Conservation (phyloP, 2,888 invertebrate genomes). For the Drosophila ochracea region DNA sequence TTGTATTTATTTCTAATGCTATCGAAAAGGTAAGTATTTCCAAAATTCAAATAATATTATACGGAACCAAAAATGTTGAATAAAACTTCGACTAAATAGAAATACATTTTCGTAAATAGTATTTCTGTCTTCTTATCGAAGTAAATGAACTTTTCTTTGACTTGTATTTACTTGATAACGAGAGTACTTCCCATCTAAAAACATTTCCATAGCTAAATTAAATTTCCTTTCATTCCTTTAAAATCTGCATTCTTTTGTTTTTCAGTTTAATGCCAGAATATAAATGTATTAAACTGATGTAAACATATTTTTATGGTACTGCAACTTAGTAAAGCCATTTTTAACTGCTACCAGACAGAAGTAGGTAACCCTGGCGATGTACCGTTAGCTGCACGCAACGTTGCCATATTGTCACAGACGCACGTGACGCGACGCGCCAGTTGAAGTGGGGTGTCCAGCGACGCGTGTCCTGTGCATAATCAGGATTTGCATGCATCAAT, state of each 20-base stretch:
- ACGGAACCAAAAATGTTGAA: neutral
- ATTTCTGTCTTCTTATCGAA: neutral
- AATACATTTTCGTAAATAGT: neutral
- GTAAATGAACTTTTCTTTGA: neutral
- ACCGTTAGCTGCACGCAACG: constrained; percentile 45
- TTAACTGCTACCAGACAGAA: constrained; percentile 4
- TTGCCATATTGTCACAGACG: constrained; percentile 69
- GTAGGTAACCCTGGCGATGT: constrained; percentile 63
- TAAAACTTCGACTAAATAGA: neutral
- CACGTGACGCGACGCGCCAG: constrained; percentile 59
- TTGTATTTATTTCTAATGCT: neutral
- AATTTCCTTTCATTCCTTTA: neutral
- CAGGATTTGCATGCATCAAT: constrained; percentile 80
- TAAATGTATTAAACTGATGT: neutral
- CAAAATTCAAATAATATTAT: neutral
- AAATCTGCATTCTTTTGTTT: neutral
- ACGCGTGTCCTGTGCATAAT: constrained; percentile 77
- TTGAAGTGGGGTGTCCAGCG: constrained; percentile 51
- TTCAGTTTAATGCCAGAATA: neutral
- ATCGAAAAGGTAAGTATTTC: neutral
- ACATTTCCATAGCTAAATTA: neutral
- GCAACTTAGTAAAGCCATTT: constrained; percentile 1
- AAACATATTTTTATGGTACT: constrained; percentile 8
- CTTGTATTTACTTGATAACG: neutral
- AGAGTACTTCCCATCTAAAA: neutral